Conservation (phyloP, 2,888 invertebrate genomes). For the Brenthis ino region DNA sequence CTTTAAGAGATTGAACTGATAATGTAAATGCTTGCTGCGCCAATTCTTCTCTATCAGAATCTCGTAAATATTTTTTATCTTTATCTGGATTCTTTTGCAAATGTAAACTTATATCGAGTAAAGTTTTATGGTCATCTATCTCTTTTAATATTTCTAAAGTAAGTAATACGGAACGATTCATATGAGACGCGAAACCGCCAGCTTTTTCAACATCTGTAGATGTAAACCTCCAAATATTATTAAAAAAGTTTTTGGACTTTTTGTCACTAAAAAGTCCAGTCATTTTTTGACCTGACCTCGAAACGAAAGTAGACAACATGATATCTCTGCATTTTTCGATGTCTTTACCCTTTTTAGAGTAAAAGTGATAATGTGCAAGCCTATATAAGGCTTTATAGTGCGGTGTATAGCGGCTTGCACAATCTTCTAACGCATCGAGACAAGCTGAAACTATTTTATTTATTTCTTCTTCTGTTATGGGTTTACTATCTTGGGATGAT, state of each 20-base stretch:
- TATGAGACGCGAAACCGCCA: conserved; percentile 95
- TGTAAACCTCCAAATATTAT: conserved; percentile 96
- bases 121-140: conserved; percentile 89
- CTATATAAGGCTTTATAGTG: conserved; percentile 97
- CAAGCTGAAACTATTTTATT: conserved; percentile 85
- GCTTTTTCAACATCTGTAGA: conserved; percentile 94
- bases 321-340: conserved; percentile 87
- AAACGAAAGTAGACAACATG: conserved; percentile 86
- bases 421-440: conserved; percentile 90
- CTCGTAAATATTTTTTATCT: conserved; percentile 94
- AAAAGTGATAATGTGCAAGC: conserved; percentile 91
- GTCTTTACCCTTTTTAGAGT: conserved; percentile 86
- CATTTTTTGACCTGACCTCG: conserved; percentile 85
- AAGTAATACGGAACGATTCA: conserved; percentile 91
- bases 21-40: conserved; percentile 90
- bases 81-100: conserved; percentile 91
- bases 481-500: conserved; percentile 62
- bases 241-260: conserved; percentile 93
- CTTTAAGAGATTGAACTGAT: conserved; percentile 86
- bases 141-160: conserved; percentile 91
- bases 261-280: conserved; percentile 93
- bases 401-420: conserved; percentile 92
- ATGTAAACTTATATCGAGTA: conserved; percentile 90
- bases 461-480: conserved; percentile 79
- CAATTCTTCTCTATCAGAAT: conserved; percentile 91